Conservation (phyloP, 2,797 vertebrate species). For the Cetoscarus ocellatus region DNA sequence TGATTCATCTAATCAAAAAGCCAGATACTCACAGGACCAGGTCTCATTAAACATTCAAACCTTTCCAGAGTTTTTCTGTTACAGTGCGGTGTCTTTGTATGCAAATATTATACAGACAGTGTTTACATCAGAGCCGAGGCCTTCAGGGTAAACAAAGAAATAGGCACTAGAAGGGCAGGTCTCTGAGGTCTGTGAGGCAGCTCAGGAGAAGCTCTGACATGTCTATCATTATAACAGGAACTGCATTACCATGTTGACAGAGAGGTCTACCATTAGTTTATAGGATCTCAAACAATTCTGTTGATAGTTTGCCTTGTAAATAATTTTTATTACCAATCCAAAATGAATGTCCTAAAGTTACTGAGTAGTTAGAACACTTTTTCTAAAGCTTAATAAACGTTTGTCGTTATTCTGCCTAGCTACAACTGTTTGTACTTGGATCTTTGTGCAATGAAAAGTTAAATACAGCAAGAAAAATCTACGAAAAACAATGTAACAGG, state of each 20-base stretch:
- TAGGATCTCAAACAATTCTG: too few species aligned
- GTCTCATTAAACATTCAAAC: conserved; percentile 8
- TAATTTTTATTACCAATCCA: too few species aligned
- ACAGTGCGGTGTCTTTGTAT: background rate
- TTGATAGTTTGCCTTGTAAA: too few species aligned
- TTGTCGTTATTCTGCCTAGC: too few species aligned
- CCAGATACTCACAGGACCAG: background rate
- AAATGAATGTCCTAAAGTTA: too few species aligned
- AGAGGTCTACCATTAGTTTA: too few species aligned
- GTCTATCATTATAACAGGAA: conserved; percentile 19
- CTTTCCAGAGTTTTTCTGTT: background rate
- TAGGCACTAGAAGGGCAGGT: conserved; percentile 19
- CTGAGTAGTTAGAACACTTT: too few species aligned
- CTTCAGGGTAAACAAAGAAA: conserved; percentile 5
- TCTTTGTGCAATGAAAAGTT: too few species aligned
- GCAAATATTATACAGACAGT: conserved; percentile 5
- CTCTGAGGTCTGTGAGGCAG: conserved; percentile 19
- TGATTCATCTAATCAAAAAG: background rate
- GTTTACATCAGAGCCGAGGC: conserved; percentile 4
- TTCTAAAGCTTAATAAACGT: too few species aligned
- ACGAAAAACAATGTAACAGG: background rate
- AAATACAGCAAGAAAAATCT: too few species aligned
- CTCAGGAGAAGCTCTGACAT: conserved; percentile 22
- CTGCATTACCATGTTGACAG: conserved; percentile 36
- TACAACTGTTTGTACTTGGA: too few species aligned